Evolutionary conservation across 2,113 vertebrate species (phyloP).

Genomic region (Trichechus manatus): DNA sequence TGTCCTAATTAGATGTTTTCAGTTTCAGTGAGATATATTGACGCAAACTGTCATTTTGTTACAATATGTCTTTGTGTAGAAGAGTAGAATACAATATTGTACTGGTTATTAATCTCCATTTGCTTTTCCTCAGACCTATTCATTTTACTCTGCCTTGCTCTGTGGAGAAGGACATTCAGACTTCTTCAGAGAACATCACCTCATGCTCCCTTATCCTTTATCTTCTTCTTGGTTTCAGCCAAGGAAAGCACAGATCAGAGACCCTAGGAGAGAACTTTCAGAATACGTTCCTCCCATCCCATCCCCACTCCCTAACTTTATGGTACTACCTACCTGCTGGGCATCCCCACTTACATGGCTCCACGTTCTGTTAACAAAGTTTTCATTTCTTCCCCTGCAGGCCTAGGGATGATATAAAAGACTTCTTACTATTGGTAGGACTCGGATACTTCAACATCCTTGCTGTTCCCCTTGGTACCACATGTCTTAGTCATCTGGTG

Average conservation of each 20-base stretch:
- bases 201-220: background rate
- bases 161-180: background rate
- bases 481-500: too few species aligned
- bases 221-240: background rate
- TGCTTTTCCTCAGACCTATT: background rate
- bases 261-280: background rate
- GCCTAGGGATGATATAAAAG: accelerated
- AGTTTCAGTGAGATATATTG: background rate
- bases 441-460: background rate
- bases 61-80: background rate
- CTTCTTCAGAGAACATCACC: background rate
- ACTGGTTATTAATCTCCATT: background rate
- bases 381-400: background rate
- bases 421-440: background rate
- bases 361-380: accelerated
- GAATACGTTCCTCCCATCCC: background rate
- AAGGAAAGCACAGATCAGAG: background rate
- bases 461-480: background rate
- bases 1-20: background rate
- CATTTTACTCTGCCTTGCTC: background rate
- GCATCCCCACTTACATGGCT: background rate
- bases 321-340: accelerated
- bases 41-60: background rate
- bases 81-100: background rate
- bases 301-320: background rate